Conservation (phyloP, 1,140 invertebrate species). For the Drosophila willistoni region DNA sequence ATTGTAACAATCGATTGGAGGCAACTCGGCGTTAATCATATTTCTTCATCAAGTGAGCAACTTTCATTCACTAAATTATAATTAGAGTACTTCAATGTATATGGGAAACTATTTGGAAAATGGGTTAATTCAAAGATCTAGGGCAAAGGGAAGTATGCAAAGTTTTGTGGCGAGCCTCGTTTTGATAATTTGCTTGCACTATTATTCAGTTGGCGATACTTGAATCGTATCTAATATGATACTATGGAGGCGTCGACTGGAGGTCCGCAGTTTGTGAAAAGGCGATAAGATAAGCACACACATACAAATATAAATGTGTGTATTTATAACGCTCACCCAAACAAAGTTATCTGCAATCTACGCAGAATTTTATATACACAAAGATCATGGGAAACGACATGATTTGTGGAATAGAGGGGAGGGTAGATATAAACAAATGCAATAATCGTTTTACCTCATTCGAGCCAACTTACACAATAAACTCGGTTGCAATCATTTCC, state of each 20-base stretch:
- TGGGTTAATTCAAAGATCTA: too few relatives aligned
- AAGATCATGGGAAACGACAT: not conserved
- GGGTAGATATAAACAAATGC: slow-evolving; percentile 1
- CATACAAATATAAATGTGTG: slow-evolving; percentile 38
- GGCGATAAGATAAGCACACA: slow-evolving; percentile 57
- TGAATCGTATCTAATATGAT: slow-evolving; percentile 22
- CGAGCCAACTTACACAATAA: slow-evolving; percentile 83
- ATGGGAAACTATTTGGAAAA: too few relatives aligned
- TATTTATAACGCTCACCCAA: slow-evolving; percentile 30
- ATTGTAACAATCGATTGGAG: not conserved
- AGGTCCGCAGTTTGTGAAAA: slow-evolving; percentile 21
- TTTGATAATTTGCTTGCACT: slow-evolving; percentile 20
- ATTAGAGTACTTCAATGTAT: too few relatives aligned
- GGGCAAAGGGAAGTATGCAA: not conserved
- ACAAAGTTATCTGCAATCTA: slow-evolving; percentile 72
- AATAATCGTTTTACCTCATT: slow-evolving; percentile 5
- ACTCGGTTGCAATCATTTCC: slow-evolving; percentile 45
- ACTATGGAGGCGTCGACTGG: slow-evolving; percentile 25
- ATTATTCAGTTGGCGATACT: slow-evolving; percentile 46
- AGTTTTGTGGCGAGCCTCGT: slow-evolving; percentile 28
- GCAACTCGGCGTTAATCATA: too few relatives aligned
- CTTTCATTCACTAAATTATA: too few relatives aligned
- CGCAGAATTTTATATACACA: slow-evolving; percentile 55
- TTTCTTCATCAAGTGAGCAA: too few relatives aligned
- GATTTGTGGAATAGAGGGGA: not conserved